Percentiles rank a stretch among this genome's conserved stretches.
phyloP scores from a whole-genome alignment of 2,113 vertebrate species.

The Gadus chalcogrammus region DNA sequence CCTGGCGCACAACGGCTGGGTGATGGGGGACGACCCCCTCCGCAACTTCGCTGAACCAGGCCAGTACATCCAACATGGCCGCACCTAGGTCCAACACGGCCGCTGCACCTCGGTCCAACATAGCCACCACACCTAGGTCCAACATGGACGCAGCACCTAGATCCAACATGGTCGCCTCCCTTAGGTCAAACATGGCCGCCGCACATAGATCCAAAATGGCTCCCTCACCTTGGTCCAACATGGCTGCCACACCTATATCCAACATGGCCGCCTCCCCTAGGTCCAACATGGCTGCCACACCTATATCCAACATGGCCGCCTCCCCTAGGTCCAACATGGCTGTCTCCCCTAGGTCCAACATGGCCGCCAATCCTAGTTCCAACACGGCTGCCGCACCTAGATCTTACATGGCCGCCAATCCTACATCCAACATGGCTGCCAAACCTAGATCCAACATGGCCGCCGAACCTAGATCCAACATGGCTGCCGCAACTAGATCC shows the following conservation, averaged over 20 bases:
- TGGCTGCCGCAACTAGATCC: background rate
- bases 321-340: background rate
- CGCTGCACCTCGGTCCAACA: background rate
- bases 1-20: slow-evolving; percentile 97
- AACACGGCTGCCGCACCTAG: background rate
- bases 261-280: background rate
- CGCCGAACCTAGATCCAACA: too few species aligned
- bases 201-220: background rate
- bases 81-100: background rate
- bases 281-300: background rate
- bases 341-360: too few species aligned
- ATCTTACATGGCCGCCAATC: background rate
- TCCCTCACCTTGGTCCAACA: background rate
- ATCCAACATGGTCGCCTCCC: background rate
- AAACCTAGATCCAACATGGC: background rate
- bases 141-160: background rate
- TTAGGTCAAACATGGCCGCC: background rate
- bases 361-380: background rate
- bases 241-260: background rate
- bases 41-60: slow-evolving; percentile 94
- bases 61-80: slow-evolving; percentile 35
- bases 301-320: background rate
- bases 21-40: slow-evolving; percentile 93
- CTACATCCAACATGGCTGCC: background rate
- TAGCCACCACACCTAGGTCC: background rate